phyloP scores from a whole-genome alignment of 2,113 vertebrate species.

The Capricornis sumatraensis region DNA sequence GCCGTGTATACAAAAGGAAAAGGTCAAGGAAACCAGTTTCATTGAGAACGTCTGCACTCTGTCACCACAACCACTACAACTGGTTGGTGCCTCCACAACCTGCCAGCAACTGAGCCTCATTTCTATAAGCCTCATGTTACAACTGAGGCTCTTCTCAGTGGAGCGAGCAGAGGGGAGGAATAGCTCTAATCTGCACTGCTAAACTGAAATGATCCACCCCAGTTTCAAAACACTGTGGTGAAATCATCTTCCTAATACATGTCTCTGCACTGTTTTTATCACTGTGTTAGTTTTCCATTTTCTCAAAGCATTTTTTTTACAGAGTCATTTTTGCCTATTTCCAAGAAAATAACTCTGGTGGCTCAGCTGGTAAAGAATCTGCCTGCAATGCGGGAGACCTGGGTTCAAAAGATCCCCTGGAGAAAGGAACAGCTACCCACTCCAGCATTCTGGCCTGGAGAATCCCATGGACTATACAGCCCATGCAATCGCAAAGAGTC shows the following conservation, averaged over 20 bases:
- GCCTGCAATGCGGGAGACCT: not conserved
- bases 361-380: not conserved
- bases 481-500: too few species aligned
- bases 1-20: not conserved
- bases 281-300: not conserved
- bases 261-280: not conserved
- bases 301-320: not conserved
- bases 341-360: not conserved
- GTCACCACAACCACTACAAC: not conserved
- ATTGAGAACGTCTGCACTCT: not conserved
- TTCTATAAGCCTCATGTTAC: not conserved
- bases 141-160: not conserved
- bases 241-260: not conserved
- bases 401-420: not conserved
- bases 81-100: not conserved
- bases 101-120: not conserved
- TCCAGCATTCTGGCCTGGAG: not conserved
- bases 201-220: not conserved
- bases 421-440: not conserved
- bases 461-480: too few species aligned
- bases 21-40: not conserved
- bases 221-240: not conserved
- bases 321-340: not conserved
- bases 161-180: not conserved
- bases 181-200: not conserved